A percentile compares a stretch with the other conserved stretches of the same genome.
Conservation (phyloP, 2,797 vertebrate genomes). For the Tarsius wallacei region DNA sequence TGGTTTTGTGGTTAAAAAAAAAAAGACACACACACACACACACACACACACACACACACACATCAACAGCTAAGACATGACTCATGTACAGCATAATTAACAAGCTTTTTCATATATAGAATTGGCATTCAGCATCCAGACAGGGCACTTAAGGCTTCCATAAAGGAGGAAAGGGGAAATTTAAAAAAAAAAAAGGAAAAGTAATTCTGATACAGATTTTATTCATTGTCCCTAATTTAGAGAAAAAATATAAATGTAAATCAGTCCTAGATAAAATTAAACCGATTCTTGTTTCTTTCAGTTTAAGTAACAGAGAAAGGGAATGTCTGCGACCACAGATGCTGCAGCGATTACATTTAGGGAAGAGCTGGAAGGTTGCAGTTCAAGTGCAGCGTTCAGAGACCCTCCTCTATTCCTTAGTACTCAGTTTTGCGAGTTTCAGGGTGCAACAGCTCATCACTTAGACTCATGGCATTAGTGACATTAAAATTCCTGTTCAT, state of each 20-base stretch:
- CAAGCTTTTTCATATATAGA: conserved; percentile 79
- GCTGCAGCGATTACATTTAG: not conserved
- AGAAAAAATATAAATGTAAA: not conserved
- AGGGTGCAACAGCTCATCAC: not conserved
- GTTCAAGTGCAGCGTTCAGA: not conserved
- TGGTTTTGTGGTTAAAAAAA: conserved; percentile 91
- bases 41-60: not conserved
- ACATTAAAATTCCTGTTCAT: not conserved
- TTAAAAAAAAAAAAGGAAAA: not conserved
- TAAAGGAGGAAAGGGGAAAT: not conserved
- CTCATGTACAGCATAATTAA: conserved; percentile 89
- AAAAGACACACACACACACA: conserved; percentile 49
- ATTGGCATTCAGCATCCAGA: conserved; percentile 70
- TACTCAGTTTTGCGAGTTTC: not conserved
- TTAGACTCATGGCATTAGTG: not conserved
- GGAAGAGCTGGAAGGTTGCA: not conserved
- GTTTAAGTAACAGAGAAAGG: not conserved
- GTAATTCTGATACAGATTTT: not conserved
- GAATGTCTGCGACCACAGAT: not conserved
- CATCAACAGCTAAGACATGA: conserved; percentile 88
- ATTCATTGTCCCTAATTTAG: conserved; percentile 4
- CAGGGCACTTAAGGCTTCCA: conserved; percentile 65
- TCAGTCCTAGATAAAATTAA: not conserved
- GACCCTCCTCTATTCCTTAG: not conserved
- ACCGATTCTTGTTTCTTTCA: conserved; percentile 10